Evolutionary conservation across 2,888 invertebrate species (phyloP), one percentile per base, ranked within the genome.

Genomic region (Seira ritae): DNA sequence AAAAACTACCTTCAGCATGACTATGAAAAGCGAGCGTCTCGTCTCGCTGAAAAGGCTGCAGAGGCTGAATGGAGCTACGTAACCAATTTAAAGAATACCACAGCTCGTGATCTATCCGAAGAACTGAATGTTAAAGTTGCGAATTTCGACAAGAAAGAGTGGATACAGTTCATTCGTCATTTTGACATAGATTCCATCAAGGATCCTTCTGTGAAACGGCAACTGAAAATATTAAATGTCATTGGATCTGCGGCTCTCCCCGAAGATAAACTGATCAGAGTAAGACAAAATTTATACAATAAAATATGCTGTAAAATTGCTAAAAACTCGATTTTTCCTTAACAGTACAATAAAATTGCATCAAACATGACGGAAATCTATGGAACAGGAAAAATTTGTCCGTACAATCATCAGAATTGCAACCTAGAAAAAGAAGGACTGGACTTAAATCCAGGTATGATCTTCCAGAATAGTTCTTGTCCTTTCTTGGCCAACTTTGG

Each of bases 321-420:
- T 55, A 10, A 67, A 10, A 67, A 20, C 20, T 15, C 8, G 19
- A 19, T 67, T 17, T 23, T 80, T 62, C 24, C 10, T 23, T 77
- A 72, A 31, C 67, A 91, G 90, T 90, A 90, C 67, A 90, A 90
- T 78, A 80, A 87, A 84, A 78, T 90, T 20, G 80, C 88, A n/a
- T 92, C 94, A 0, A 94, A 95, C 90, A 96, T 96, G 96, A 95
- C 95, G 89, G 95, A 95, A 88, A 92, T 94, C 24, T 96, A 95
- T 91, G 93, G 94, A 82, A 93, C 93, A 19, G 94, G 94, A 0
- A 93, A 94, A 89, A 92, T 96, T 42, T 96, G 96, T 88, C 94
- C 95, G 0, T 91, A 89, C 71, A 86, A 86, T 1, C 90, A 91
- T 1, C 90, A 90, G 86, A 90, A 90, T 23, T 92, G 92, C 78